Percentiles rank a stretch among this genome's conserved stretches.
phyloP scores from a whole-genome alignment of 1,140 invertebrate species.

The Cyclargus thomasi region DNA sequence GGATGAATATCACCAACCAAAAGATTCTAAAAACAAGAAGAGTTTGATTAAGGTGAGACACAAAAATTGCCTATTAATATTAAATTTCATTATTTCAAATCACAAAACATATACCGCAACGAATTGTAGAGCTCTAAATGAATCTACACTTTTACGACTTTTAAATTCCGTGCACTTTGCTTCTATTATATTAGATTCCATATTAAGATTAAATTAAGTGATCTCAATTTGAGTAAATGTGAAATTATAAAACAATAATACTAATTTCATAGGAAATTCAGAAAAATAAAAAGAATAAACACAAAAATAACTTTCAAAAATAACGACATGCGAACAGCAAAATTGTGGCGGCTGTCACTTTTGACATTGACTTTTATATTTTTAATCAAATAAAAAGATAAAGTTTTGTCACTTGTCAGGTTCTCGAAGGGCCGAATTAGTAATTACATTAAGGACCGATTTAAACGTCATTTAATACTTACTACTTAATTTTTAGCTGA shows the following conservation, averaged over 20 bases:
- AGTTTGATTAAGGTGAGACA: background rate
- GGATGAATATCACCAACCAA: constrained; percentile 42
- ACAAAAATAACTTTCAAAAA: no score
- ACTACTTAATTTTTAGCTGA: no score
- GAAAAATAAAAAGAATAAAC: background rate
- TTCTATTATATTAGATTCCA: constrained; percentile 7
- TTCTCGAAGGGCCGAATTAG: no score
- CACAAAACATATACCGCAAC: constrained; percentile 18
- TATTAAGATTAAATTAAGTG: background rate
- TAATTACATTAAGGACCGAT: no score
- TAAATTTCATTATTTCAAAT: background rate
- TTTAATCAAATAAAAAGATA: no score
- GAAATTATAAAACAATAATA: background rate
- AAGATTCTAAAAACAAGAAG: constrained; percentile 19
- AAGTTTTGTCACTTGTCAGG: no score
- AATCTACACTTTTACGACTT: constrained; percentile 16
- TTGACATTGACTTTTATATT: no score
- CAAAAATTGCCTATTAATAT: background rate
- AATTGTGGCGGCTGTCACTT: no score
- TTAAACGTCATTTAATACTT: no score
- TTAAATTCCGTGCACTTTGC: background rate
- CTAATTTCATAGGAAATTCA: background rate
- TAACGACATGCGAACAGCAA: no score
- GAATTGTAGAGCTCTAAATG: constrained; percentile 21
- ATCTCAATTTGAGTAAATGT: background rate